These are phyloP conservation scores for Danio choprae DNA, from an alignment of 2,797 vertebrate genomes.

Conservation along the genomic window DNA sequence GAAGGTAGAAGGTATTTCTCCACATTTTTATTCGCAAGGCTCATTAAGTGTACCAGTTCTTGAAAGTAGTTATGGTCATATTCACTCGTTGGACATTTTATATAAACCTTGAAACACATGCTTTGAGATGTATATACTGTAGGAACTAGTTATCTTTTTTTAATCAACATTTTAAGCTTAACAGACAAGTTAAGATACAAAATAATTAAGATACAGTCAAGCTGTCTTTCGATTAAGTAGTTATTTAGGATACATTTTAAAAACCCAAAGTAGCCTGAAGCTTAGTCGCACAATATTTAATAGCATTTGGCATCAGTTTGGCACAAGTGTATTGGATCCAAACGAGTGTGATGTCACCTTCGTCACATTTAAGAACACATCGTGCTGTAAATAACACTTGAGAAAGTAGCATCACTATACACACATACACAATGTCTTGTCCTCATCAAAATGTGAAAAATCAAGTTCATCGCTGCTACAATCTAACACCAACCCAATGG, in stretches of 20 bases:
- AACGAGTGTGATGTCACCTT: slow-evolving; percentile 7
- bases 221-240: background rate
- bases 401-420: slow-evolving; percentile 7
- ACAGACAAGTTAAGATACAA: too few species aligned
- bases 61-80: background rate
- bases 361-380: slow-evolving; percentile 19
- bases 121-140: background rate
- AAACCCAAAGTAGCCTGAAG: background rate
- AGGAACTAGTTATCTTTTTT: background rate
- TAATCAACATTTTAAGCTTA: background rate
- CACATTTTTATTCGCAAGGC: background rate
- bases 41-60: background rate
- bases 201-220: too few species aligned
- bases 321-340: background rate
- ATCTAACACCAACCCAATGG: slow-evolving; percentile 31
- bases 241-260: background rate
- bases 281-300: background rate
- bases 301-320: background rate
- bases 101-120: background rate
- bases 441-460: slow-evolving; percentile 43
- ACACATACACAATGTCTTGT: slow-evolving; percentile 15
- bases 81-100: background rate
- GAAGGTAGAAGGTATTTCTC: too few species aligned
- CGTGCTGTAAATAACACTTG: slow-evolving; percentile 14
- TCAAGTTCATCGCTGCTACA: slow-evolving; percentile 35